These are phyloP conservation scores for Scelioninae gen. 1 DNA, from an alignment of 2,888 invertebrate genomes.

Conservation along the genomic window DNA sequence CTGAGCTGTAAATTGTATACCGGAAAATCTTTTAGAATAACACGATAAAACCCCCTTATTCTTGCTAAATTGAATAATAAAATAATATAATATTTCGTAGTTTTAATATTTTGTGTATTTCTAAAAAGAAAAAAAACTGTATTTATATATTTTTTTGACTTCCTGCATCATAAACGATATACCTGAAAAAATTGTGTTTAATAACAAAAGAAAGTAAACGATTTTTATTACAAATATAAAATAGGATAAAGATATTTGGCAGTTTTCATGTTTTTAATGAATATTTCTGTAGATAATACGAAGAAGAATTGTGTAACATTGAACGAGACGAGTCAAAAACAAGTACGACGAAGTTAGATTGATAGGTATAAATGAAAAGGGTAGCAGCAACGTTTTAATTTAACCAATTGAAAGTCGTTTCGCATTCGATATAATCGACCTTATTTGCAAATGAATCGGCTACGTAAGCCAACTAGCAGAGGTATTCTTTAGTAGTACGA, in stretches of 20 bases:
- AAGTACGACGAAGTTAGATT: constrained; percentile 31
- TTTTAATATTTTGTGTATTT: too few species aligned
- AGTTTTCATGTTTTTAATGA: constrained; percentile 18
- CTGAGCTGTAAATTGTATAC: too few species aligned
- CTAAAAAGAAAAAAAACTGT: too few species aligned
- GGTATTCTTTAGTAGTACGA: constrained; percentile 30
- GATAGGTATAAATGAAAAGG: constrained; percentile 57
- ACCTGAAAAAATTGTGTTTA: too few species aligned
- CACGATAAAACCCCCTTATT: too few species aligned
- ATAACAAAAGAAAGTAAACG: too few species aligned
- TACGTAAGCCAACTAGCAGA: constrained; percentile 55
- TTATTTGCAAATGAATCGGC: constrained; percentile 79
- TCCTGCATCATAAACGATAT: too few species aligned
- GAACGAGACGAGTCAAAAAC: constrained; percentile 37
- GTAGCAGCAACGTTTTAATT: constrained; percentile 64
- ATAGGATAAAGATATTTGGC: constrained; percentile 7
- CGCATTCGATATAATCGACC: constrained; percentile 79
- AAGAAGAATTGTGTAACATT: constrained; percentile 49
- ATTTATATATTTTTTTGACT: too few species aligned
- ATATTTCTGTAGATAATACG: constrained; percentile 32
- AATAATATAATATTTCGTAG: too few species aligned
- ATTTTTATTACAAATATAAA: constrained; percentile 11
- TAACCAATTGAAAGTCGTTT: constrained; percentile 74
- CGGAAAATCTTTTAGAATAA: too few species aligned
- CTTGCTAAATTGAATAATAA: too few species aligned